phyloP scores from a whole-genome alignment of 2,797 vertebrate genomes.

The Neosalanx taihuensis region DNA sequence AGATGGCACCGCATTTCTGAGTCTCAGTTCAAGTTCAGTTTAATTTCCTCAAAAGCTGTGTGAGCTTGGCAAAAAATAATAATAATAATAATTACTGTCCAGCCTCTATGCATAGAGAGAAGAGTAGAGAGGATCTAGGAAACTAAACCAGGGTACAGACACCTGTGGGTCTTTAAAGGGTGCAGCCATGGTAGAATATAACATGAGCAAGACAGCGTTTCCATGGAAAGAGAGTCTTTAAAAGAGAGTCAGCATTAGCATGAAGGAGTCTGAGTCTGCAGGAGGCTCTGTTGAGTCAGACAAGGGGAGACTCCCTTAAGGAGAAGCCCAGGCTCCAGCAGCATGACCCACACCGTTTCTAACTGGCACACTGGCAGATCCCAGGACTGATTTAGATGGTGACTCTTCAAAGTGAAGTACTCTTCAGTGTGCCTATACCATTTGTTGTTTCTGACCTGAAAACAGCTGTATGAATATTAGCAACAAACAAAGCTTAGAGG shows the following conservation, averaged over 20 bases:
- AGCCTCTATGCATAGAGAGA: not conserved
- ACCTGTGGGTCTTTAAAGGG: not conserved
- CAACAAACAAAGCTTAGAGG: not conserved
- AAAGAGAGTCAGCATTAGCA: not conserved
- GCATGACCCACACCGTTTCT: slow-evolving; percentile 3
- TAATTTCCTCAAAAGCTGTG: not conserved
- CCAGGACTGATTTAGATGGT: not conserved
- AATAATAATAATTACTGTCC: not conserved
- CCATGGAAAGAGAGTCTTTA: not conserved
- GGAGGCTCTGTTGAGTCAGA: not conserved
- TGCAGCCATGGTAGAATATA: no score
- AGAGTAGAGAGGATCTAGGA: not conserved
- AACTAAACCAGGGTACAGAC: not conserved
- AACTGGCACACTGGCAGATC: not conserved
- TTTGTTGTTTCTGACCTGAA: not conserved
- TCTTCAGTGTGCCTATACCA: not conserved
- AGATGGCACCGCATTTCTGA: not conserved
- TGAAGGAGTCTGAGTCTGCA: not conserved
- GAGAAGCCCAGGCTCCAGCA: not conserved
- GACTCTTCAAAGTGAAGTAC: not conserved
- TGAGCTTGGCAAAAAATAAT: not conserved
- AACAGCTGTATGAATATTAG: slow-evolving; percentile 1
- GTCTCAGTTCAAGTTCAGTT: not conserved
- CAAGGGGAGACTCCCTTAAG: not conserved
- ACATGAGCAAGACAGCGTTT: not conserved